Base-by-base conservation (phyloP, 2,888 invertebrate species). In the Graphium colonna region DNA sequence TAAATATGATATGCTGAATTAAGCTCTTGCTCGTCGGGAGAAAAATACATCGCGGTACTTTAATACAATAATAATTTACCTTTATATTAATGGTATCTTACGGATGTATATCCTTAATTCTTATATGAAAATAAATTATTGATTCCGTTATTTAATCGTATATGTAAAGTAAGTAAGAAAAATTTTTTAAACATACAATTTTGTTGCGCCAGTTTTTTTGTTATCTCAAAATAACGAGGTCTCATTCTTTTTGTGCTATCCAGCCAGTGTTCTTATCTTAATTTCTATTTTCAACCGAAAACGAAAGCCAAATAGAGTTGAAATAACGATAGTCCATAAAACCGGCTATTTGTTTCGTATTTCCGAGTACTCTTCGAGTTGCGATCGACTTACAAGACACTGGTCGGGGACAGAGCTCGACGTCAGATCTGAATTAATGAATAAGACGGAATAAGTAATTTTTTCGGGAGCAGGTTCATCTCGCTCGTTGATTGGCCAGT, bases 401-500 rank as follows among this genome's bases (percentile, higher is more conserved):
- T n/a, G n/a, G n/a, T n/a, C n/a, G n/a, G n/a, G 28, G 28, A 7
- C 4, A 33, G 33, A 13, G 36, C 18, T 12, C 9, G 1, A 18
- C 3, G 5, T 10, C 33, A 28, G 36, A 8, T 17, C 12, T 47
- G 16, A 52, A 52, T 38, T 47, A 47, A 47, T 52, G 36, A 52
- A 40, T 13, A 5, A 26, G 38, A 43, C 17, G 52, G 42, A 52
- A 52, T 47, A 52, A 52, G 36, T 52, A 46, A 52, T 41, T 18
- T 16, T n/a, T 0, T 7, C 33, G 33, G 33, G n/a, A 38, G 18
- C 7, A 15, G 28, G 5, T 21, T 40, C n/a, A n/a, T 40, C 10
- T 28, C 16, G 15, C 48, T 48, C 26, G 31, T 3, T 21, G 36
- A 0, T 38, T 12, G n/a, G 12, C 39, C 15, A 17, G 47, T 3